A percentile compares a stretch with the other conserved stretches of the same genome.
Evolutionary conservation across 2,888 invertebrate species (phyloP).

Genomic region (Agrochola litura): DNA sequence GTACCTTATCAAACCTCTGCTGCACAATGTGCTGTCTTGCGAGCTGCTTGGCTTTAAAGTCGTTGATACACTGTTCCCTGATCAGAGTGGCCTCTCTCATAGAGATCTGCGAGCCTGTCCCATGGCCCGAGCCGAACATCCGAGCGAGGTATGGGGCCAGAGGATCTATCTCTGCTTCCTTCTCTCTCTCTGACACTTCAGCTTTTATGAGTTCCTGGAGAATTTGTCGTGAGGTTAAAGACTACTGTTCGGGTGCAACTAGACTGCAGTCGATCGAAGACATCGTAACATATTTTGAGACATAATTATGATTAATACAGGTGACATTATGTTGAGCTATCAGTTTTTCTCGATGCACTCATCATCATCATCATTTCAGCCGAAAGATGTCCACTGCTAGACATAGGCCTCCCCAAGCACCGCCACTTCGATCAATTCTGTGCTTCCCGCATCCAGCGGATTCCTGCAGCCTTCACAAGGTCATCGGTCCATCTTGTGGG

Average conservation of each 20-base stretch:
- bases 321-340: background rate
- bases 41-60: constrained; percentile 92
- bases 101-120: constrained; percentile 83
- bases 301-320: background rate
- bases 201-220: constrained; percentile 87
- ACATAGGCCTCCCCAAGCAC: no score
- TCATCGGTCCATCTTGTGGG: no score
- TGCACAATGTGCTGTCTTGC: constrained; percentile 92
- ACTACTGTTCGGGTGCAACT: background rate
- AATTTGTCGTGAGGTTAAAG: background rate
- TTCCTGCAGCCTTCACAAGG: no score
- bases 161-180: constrained; percentile 92
- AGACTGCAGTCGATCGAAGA: background rate
- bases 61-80: constrained; percentile 91
- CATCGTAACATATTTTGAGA: background rate
- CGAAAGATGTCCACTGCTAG: no score
- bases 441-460: no score
- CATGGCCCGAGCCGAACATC: constrained; percentile 87
- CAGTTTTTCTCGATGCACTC: background rate
- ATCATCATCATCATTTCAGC: no score
- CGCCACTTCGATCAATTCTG: no score
- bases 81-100: constrained; percentile 87
- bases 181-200: constrained; percentile 90
- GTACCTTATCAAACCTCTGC: constrained; percentile 92
- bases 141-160: constrained; percentile 92